A percentile compares a stretch with the other conserved stretches of the same genome.
phyloP scores from a whole-genome alignment of 92 coral and sea anemone species.

The Pocillopora grandis region DNA sequence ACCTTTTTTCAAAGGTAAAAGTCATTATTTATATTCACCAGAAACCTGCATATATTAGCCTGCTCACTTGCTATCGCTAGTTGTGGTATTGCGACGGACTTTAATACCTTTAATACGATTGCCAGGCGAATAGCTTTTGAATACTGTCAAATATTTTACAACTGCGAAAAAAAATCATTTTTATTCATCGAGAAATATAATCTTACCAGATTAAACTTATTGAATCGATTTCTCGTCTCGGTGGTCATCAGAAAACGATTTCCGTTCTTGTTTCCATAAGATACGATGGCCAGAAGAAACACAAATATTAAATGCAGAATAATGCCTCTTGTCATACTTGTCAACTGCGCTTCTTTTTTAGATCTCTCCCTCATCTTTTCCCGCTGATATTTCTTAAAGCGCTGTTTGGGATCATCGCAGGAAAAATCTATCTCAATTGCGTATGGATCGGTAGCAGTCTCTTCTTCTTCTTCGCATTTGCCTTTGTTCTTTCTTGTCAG shows the following conservation, averaged over 20 bases:
- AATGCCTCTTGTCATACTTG: background rate
- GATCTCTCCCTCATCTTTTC: conserved; percentile 18
- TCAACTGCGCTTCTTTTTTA: conserved; percentile 11
- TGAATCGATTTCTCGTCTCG: conserved; percentile 11
- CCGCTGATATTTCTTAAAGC: background rate
- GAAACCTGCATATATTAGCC: no score
- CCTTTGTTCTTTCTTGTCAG: conserved; percentile 6
- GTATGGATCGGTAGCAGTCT: background rate
- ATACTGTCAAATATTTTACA: no score
- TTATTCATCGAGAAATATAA: background rate
- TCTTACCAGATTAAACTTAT: conserved; percentile 16
- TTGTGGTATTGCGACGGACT: no score
- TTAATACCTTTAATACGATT: background rate
- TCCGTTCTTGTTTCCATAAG: conserved; percentile 20
- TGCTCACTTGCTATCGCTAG: no score
- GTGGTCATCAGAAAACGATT: conserved; percentile 30
- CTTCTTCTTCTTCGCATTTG: background rate
- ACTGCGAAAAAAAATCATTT: background rate
- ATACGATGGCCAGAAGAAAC: conserved; percentile 18
- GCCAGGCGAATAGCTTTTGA: no score
- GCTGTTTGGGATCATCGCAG: conserved; percentile 27
- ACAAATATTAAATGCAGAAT: conserved; percentile 1
- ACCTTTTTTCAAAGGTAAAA: no score
- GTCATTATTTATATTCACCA: no score
- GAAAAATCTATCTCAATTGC: background rate